Conservation (phyloP, 1,140 invertebrate species). For the Scaptomyza hsui region DNA sequence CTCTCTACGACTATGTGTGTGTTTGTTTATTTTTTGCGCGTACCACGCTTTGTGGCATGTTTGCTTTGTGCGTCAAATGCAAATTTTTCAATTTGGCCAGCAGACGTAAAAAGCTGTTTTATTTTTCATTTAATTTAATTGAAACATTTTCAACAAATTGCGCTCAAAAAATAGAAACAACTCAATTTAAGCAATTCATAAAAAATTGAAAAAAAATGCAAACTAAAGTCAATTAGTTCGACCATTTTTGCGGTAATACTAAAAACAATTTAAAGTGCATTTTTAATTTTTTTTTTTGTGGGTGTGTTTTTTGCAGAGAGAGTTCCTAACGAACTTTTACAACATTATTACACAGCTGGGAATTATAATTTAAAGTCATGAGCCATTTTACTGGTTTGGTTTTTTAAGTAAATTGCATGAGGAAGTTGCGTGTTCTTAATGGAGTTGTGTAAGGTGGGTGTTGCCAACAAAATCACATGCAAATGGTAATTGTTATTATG, state of each 20-base stretch:
- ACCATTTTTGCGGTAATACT: conserved; percentile 39
- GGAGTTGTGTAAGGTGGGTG: background rate
- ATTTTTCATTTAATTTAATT: conserved; percentile 68
- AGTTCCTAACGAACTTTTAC: background rate
- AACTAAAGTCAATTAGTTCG: conserved; percentile 69
- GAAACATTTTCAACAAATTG: conserved; percentile 54
- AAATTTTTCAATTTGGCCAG: conserved; percentile 63
- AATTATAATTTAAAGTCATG: conserved; percentile 2
- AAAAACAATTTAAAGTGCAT: conserved; percentile 28
- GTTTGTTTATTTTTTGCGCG: conserved; percentile 7
- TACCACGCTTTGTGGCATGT: conserved; percentile 2
- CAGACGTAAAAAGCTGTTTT: conserved; percentile 46
- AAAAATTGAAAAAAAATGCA: conserved; percentile 36
- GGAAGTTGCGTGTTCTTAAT: background rate
- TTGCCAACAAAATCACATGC: no score
- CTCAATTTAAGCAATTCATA: conserved; percentile 5
- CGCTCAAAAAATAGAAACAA: conserved; percentile 24
- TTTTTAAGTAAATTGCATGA: background rate
- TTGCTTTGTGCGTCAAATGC: conserved; percentile 46
- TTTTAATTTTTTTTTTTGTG: conserved; percentile 11
- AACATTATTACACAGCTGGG: conserved; percentile 17
- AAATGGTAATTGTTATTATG: background rate
- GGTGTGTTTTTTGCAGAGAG: no score
- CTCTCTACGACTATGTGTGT: conserved; percentile 1
- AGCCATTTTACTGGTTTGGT: background rate